Evolutionary conservation across 2,113 vertebrate species (phyloP), one percentile per base, ranked within the genome.

Genomic region (Vidua macroura): DNA sequence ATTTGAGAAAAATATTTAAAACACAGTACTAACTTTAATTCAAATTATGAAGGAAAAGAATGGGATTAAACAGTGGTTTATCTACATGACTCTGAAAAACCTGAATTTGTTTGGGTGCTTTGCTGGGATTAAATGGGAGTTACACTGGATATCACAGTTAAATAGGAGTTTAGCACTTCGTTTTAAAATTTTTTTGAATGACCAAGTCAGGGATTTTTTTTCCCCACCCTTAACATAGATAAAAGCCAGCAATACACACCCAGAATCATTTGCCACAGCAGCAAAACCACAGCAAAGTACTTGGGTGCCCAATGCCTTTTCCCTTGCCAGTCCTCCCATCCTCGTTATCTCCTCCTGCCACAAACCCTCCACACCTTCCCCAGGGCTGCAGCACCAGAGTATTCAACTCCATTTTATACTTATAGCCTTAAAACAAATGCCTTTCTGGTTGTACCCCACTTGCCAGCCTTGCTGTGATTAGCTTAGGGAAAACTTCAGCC

Each of bases 401-500:
- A 33, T 33, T 21, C 31, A 39, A 76, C 35, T 22, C 28, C 56
- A 33, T 69, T 83, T 56, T 31, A 14, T 1, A 25, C 35, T 90
- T 31, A 3, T 0, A 27, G 19, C 15, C 59, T 31, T 51, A 4
- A 39, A 85, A 41, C 63, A 88, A 92, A 76, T 1, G n/a, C 53
- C 66, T 28, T 53, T 28, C 31, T 53, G 23, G 25, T 2, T 33
- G 25, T 12, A 43, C 31, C 43, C 21, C 0, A 1, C 48, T 35
- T 16, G 52, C 64, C 83, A 88, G 63, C 20, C 18, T 1, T 8
- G 27, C 67, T 69, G 25, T 73, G 79, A 96, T 88, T 76, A 95
- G 59, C 79, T 93, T 80, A 86, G 91, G 83, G 73, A 94, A 93
- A 92, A 91, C 72, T 59, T 85, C 60, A 81, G 51, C 68, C 77